Evolutionary conservation across 1,140 invertebrate genomes (phyloP), one percentile per base, ranked within the genome.

Genomic region (Agrilus planipennis): DNA sequence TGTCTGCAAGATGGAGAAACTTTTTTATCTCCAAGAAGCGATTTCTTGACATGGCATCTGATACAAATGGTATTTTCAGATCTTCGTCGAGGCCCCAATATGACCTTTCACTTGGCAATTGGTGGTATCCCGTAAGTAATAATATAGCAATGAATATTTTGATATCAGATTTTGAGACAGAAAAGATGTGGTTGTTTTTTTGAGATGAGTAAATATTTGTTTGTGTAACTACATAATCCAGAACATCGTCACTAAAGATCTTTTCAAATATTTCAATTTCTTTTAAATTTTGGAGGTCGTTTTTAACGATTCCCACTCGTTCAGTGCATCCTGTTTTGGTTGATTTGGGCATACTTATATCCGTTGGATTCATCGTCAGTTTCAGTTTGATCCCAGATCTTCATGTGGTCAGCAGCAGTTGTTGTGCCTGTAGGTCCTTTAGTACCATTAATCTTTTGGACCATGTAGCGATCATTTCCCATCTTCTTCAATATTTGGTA

Each of bases 51-150:
- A 41, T 41, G 18, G 7, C 21, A 34, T 49, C 45, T 30, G 41
- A 35, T 30, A 53, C 49, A 34, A 56, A 31, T 39, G 39, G 30
- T 29, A 56, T 46, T 28, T 46, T 46, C 39, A 52, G 29, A 43
- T 54, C 54, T 52, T 57, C 49, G 52, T 55, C 54, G 27, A 49
- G 42, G 44, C 45, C 46, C 53, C 51, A 57, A 37, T 55, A 54
- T 35, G 32, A 19, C 31, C 44, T 41, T 52, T 56, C 47, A 34
- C 36, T 31, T 30, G 49, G 54, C 23, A 55, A 38, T 49, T 49
- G 38, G 47, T 55, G 51, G 38, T 55, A 59, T 31, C 53, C 54
- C 25, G 51, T 41, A 29, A 54, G 36, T 34, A 55, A 48, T 34
- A 53, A 41, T 41, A 57, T 45, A 34, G 44, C 53, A 19, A 56